phyloP scores from a whole-genome alignment of 2,113 vertebrate species.

The Scalopus aquaticus region DNA sequence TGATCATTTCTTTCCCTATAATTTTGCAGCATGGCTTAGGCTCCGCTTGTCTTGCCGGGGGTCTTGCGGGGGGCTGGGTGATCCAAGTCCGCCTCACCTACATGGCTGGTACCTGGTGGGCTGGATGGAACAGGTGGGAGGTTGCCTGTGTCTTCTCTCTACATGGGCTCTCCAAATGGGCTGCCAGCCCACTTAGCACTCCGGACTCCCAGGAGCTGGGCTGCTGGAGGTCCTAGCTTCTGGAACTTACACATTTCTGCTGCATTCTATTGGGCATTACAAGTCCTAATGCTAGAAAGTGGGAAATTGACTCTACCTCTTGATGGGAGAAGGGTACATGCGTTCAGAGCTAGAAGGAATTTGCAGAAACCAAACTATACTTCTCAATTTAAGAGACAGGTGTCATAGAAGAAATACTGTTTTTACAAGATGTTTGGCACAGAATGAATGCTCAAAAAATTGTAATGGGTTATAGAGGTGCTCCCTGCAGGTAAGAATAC shows the following conservation, averaged over 20 bases:
- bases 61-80: background rate
- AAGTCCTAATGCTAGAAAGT: background rate
- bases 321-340: background rate
- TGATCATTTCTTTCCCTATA: background rate
- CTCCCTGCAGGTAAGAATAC: background rate
- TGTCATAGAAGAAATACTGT: too few species aligned
- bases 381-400: background rate
- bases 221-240: background rate
- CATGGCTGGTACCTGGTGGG: too few species aligned
- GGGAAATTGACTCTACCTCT: background rate
- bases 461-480: background rate
- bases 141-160: background rate
- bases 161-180: background rate
- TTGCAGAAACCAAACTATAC: background rate
- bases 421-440: background rate
- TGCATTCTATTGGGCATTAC: background rate
- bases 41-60: background rate
- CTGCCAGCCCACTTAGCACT: background rate
- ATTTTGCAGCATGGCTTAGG: background rate
- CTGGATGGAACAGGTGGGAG: background rate
- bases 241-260: background rate
- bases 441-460: background rate
- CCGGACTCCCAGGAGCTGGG: background rate
- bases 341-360: background rate
- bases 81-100: background rate